phyloP scores from a whole-genome alignment of 2,888 invertebrate genomes.

The Sarcophaga variegata region DNA sequence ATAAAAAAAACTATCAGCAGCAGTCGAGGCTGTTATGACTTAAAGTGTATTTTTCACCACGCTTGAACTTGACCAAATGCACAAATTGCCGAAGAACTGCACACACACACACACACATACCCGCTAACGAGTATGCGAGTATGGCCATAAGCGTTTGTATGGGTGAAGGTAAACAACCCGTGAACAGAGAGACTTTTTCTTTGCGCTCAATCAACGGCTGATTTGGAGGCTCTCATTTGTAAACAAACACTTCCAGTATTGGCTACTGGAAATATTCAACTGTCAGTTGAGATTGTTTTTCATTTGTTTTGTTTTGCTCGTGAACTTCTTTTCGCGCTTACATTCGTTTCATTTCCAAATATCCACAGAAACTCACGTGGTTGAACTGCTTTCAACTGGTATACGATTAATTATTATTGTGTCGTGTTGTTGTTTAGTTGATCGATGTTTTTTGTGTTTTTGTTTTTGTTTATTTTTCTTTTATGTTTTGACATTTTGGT shows the following conservation, averaged over 20 bases:
- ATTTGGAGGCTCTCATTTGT: constrained; percentile 56
- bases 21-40: constrained; percentile 19
- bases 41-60: constrained; percentile 72
- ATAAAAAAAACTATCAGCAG: neutral
- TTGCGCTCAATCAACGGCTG: constrained; percentile 2
- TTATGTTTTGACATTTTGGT: constrained; percentile 57
- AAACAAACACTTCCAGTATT: constrained; percentile 65
- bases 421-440: constrained; percentile 45
- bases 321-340: constrained; percentile 18
- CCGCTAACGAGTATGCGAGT: neutral
- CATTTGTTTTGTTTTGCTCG: constrained; percentile 34
- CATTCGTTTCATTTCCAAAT: constrained; percentile 3
- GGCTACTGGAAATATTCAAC: constrained; percentile 56
- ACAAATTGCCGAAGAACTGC: constrained; percentile 75
- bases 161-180: constrained; percentile 58
- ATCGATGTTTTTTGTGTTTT: constrained; percentile 52
- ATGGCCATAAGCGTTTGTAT: neutral
- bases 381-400: constrained; percentile 1
- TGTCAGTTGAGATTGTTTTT: constrained; percentile 32
- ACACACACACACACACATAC: neutral
- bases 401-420: constrained; percentile 8
- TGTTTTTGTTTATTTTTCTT: constrained; percentile 42
- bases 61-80: constrained; percentile 79
- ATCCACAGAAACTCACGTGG: constrained; percentile 55
- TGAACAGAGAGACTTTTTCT: constrained; percentile 15